Evolutionary conservation across 2,797 vertebrate genomes (phyloP).

Genomic region (Hylomyscus alleni): DNA sequence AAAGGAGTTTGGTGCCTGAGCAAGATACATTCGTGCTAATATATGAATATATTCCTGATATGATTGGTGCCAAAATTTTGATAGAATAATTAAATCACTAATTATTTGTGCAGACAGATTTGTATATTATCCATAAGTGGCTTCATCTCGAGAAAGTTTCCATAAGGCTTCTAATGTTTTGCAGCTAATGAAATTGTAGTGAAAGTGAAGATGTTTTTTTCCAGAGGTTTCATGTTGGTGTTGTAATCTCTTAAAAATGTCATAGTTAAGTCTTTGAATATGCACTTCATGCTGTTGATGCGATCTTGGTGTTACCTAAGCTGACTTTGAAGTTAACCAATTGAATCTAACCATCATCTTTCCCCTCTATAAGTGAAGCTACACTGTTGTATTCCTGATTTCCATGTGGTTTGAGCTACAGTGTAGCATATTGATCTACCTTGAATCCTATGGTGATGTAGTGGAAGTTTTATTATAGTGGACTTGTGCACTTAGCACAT

Average conservation of each 20-base stretch:
- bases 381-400: constrained; percentile 58
- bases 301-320: constrained; percentile 54
- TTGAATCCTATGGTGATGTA: constrained; percentile 71
- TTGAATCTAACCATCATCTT: constrained; percentile 58
- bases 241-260: constrained; percentile 68
- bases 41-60: constrained; percentile 69
- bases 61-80: constrained; percentile 78
- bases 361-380: constrained; percentile 53
- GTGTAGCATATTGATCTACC: constrained; percentile 66
- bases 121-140: constrained; percentile 65
- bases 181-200: constrained; percentile 53
- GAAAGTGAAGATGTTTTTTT: constrained; percentile 61
- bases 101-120: constrained; percentile 50
- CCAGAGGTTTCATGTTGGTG: constrained; percentile 51
- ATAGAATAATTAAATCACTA: constrained; percentile 71
- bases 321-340: constrained; percentile 66
- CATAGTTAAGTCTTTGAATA: constrained; percentile 74
- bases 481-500: constrained; percentile 76
- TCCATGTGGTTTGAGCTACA: constrained; percentile 72
- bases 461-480: constrained; percentile 85
- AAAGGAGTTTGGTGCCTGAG: constrained; percentile 65
- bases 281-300: constrained; percentile 66
- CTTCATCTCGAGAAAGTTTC: constrained; percentile 57
- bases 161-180: constrained; percentile 65
- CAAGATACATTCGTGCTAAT: constrained; percentile 70